Evolutionary conservation across 1,140 invertebrate genomes (phyloP), one percentile per base, ranked within the genome.

Genomic region (Drosophila equinoxialis): DNA sequence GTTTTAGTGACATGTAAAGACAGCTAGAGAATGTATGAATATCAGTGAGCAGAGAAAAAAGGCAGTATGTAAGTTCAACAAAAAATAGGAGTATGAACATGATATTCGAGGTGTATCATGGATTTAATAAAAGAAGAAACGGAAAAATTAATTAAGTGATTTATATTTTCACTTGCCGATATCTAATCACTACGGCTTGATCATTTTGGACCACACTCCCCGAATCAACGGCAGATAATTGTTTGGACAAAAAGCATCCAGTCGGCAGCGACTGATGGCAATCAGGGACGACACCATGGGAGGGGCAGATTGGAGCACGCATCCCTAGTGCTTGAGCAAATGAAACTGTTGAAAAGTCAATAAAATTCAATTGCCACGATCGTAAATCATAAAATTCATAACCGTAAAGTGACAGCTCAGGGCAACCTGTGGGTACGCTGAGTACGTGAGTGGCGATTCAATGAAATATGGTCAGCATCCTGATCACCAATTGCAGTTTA

Each of bases 331-430:
- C 59, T 45, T 45, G 63, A 71, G 62, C 74, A 81, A 77, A 71
- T 76, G 83, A 87, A 82, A 86, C 79, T 86, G 79, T 79, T 84
- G 80, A 89, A 90, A 89, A 89, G 82, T 89, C 85, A 87, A 87
- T 87, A 87, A 87, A 87, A 89, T 87, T 71, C 84, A 87, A 87
- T 87, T 87, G 84, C 84, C 45, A 60, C 68, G 85, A 90, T 81
- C 86, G 78, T 90, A 90, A 90, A 90, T 90, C 86, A 90, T 90
- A 90, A 90, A 90, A 77, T 74, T 90, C 89, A 90, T 90, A 90
- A 90, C 86, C 86, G 86, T 90, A 90, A 90, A 90, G 86, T 90
- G 86, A 90, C 86, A 90, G 86, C 81, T 90, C 75, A 78, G 84
- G 86, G 83, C 80, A 87, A 75, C 80, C 84, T 66, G 70, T 89